Percentiles rank a stretch among this genome's conserved stretches.
Evolutionary conservation across 2,113 vertebrate species (phyloP).

Genomic region (Paramormyrops kingsleyae): DNA sequence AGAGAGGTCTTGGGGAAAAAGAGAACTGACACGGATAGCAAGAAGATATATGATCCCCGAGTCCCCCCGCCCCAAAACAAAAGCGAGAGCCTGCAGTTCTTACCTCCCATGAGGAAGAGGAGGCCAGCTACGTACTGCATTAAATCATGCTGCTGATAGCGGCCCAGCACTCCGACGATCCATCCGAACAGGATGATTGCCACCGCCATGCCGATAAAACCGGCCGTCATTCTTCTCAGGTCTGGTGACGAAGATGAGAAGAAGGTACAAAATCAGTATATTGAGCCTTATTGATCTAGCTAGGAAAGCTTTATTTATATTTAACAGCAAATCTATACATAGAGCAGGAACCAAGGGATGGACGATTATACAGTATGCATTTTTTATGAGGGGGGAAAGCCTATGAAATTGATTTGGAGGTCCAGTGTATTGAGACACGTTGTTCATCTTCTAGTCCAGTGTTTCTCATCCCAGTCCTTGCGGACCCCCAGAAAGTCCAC

Average conservation of each 20-base stretch:
- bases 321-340: background rate
- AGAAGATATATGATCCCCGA: background rate
- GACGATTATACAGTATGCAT: background rate
- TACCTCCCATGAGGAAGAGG: conserved; percentile 93
- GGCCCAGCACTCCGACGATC: conserved; percentile 82
- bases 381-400: background rate
- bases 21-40: background rate
- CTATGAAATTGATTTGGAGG: background rate
- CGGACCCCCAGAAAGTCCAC: background rate
- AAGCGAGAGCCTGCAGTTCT: conserved; percentile 33
- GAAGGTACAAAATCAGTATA: background rate
- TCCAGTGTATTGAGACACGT: background rate
- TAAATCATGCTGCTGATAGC: conserved; percentile 83
- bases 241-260: conserved; percentile 52
- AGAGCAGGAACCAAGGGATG: background rate
- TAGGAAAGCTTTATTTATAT: background rate
- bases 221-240: conserved; percentile 86
- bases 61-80: background rate
- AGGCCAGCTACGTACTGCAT: conserved; percentile 93
- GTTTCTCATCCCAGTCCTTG: background rate
- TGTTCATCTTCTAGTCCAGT: background rate
- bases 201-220: conserved; percentile 87
- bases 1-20: background rate
- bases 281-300: background rate
- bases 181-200: conserved; percentile 88